Conservation (phyloP, 2,113 vertebrate genomes). For the Spea multiplicata region DNA sequence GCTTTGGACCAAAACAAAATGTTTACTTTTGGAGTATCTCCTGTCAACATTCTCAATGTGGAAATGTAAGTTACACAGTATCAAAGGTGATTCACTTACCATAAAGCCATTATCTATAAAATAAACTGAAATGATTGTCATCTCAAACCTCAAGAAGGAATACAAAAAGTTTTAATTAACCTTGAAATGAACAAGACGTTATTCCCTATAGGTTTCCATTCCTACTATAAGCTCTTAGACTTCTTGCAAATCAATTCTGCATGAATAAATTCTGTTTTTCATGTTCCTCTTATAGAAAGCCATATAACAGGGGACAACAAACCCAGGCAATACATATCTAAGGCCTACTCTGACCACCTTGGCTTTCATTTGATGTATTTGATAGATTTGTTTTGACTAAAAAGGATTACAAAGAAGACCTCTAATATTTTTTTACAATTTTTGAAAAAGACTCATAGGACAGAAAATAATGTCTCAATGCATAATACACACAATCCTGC, state of each 20-base stretch:
- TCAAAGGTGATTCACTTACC: slow-evolving; percentile 2
- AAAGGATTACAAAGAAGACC: slow-evolving; percentile 78
- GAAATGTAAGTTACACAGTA: background rate
- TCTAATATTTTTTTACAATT: no score
- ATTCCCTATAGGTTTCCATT: slow-evolving; percentile 34
- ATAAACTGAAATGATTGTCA: slow-evolving; percentile 26
- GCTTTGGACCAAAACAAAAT: no score
- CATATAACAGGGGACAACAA: slow-evolving; percentile 57
- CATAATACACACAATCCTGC: background rate
- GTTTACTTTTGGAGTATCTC: background rate
- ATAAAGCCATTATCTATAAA: slow-evolving; percentile 1
- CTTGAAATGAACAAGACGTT: slow-evolving; percentile 28
- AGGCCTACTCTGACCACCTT: slow-evolving; percentile 68
- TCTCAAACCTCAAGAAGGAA: background rate
- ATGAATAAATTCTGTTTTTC: slow-evolving; percentile 58
- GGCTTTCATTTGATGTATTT: slow-evolving; percentile 60
- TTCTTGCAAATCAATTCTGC: slow-evolving; percentile 64
- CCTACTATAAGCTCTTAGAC: slow-evolving; percentile 54
- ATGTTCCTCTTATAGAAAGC: slow-evolving; percentile 53
- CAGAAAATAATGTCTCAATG: slow-evolving; percentile 60
- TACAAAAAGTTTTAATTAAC: slow-evolving; percentile 44
- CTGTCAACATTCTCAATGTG: background rate
- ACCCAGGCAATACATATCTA: slow-evolving; percentile 55
- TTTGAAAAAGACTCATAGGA: slow-evolving; percentile 66
- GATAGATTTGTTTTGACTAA: slow-evolving; percentile 81